Evolutionary conservation across 2,113 vertebrate species (phyloP).

Genomic region (Epinephelus moara): DNA sequence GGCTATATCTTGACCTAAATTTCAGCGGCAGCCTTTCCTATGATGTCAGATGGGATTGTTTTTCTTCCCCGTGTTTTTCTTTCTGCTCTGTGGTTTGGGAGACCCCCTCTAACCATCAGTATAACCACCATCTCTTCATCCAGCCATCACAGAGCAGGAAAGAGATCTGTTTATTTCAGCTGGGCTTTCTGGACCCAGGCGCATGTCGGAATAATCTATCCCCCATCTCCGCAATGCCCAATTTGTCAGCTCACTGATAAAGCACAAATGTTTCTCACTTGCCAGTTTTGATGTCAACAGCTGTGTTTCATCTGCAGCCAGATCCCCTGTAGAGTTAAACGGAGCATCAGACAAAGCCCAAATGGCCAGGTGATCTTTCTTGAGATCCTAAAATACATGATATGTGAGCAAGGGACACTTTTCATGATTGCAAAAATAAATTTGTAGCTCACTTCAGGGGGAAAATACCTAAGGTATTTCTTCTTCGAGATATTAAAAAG

Average conservation of each 20-base stretch:
- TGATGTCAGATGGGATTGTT: slow-evolving; percentile 80
- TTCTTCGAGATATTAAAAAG: slow-evolving; percentile 32
- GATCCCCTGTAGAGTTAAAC: slow-evolving; percentile 46
- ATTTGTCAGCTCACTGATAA: slow-evolving; percentile 78
- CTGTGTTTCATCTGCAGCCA: slow-evolving; percentile 71
- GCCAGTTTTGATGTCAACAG: slow-evolving; percentile 67
- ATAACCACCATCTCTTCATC: slow-evolving; percentile 66
- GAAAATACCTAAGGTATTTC: slow-evolving; percentile 8
- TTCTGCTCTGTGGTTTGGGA: slow-evolving; percentile 76
- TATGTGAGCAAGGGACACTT: slow-evolving; percentile 9
- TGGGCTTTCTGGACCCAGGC: slow-evolving; percentile 46
- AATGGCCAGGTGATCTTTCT: slow-evolving; percentile 26
- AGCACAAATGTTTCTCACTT: slow-evolving; percentile 70
- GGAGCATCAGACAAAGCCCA: slow-evolving; percentile 46
- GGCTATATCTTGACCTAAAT: slow-evolving; percentile 69
- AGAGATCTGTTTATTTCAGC: slow-evolving; percentile 71
- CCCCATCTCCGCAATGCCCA: slow-evolving; percentile 70
- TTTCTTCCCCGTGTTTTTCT: slow-evolving; percentile 77
- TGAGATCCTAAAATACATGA: slow-evolving; percentile 19
- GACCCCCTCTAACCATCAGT: slow-evolving; percentile 68
- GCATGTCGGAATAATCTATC: slow-evolving; percentile 68
- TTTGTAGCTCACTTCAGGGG: neutral
- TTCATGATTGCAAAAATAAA: slow-evolving; percentile 23
- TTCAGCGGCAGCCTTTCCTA: slow-evolving; percentile 60
- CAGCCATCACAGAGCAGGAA: slow-evolving; percentile 69